Conservation (phyloP, 2,113 vertebrate genomes). For the Loxodonta africana region DNA sequence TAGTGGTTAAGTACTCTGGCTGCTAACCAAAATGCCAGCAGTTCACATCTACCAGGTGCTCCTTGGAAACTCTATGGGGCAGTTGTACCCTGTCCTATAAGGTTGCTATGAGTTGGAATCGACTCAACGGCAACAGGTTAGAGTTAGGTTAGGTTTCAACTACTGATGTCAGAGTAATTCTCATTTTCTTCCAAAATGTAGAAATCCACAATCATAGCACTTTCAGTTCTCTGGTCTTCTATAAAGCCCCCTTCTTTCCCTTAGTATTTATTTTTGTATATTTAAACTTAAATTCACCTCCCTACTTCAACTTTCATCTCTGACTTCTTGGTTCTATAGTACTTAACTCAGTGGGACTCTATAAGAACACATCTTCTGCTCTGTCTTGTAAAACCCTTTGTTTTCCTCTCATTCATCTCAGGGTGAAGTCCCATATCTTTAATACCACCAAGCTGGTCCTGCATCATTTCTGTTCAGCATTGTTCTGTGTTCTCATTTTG, state of each 20-base stretch:
- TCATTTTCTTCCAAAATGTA: not conserved
- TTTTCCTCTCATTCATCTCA: not conserved
- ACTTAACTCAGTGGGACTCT: not conserved
- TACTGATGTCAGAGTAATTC: not conserved
- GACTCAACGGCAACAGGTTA: too few relatives aligned
- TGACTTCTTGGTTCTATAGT: not conserved
- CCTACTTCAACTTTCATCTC: not conserved
- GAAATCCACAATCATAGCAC: not conserved
- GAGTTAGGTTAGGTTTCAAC: too few relatives aligned
- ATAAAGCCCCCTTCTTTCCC: accelerated
- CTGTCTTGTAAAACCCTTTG: not conserved
- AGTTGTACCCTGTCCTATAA: too few relatives aligned
- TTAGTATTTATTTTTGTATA: not conserved
- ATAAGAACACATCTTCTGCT: not conserved
- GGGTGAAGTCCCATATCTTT: not conserved
- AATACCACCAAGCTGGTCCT: not conserved
- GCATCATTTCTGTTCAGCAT: not conserved
- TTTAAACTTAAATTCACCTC: not conserved
- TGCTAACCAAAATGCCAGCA: too few relatives aligned
- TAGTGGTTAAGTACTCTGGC: too few relatives aligned
- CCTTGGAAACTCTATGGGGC: too few relatives aligned
- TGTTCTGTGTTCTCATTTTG: not conserved
- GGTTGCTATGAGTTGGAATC: too few relatives aligned
- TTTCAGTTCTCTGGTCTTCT: not conserved
- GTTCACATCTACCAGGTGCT: too few relatives aligned